These are phyloP conservation scores for Troilus luridus DNA, from an alignment of 2,888 invertebrate genomes.

Conservation along the genomic window DNA sequence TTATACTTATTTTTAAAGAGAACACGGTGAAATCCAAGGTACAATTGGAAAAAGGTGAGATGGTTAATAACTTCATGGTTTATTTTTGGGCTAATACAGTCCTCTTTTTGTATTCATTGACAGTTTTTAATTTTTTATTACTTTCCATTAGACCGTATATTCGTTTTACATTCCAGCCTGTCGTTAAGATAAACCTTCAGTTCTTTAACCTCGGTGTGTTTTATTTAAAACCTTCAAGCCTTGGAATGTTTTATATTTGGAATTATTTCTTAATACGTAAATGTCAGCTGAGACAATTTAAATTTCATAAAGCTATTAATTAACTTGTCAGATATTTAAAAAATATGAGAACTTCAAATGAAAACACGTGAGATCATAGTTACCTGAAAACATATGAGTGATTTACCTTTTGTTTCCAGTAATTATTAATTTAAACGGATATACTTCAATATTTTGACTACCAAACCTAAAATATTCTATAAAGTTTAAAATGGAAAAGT, in stretches of 20 bases:
- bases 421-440: too few species aligned
- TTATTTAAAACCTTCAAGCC: background rate
- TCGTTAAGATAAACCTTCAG: background rate
- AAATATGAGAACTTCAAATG: too few species aligned
- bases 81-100: background rate
- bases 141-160: background rate
- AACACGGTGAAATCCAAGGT: background rate
- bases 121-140: constrained; percentile 2
- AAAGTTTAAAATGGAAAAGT: too few species aligned
- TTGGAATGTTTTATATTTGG: background rate
- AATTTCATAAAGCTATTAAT: too few species aligned
- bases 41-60: background rate
- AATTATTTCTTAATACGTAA: background rate
- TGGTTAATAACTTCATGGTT: background rate
- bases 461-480: too few species aligned
- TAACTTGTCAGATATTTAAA: too few species aligned
- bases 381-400: too few species aligned
- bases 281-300: background rate
- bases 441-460: too few species aligned
- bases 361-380: too few species aligned
- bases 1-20: background rate
- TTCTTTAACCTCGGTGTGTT: background rate
- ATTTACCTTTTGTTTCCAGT: too few species aligned
- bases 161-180: background rate
- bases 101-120: background rate